Base-by-base conservation (phyloP, 2,113 vertebrate species). In the Ammodytes dubius region DNA sequence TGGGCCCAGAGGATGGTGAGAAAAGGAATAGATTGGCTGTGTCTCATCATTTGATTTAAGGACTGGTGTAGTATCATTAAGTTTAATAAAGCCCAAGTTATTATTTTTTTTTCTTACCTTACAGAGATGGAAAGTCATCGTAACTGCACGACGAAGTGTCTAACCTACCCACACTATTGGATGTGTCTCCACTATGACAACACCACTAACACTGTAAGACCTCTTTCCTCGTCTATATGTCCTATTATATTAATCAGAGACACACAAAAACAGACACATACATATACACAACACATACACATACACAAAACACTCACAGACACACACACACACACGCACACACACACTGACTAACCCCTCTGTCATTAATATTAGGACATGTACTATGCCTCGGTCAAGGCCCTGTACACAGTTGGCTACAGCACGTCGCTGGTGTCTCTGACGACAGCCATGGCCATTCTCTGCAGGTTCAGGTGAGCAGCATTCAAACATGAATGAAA, bases 331-430 rank as follows among this genome's bases (percentile, higher is more conserved):
- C 27, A 27, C 27, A 27, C 27, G 2, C 27, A 27, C 27, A 27
- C 27, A 27, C 27, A 27, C 27, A 27, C 27, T 2, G 13, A 35
- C 39, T 70, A 65, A 75, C 68, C 4, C 27, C 0, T 74, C 39
- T 75, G 50, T 88, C 42, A 84, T 37, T 39, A 57, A 35, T 70
- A 39, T 11, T 63, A 99, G 98, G 96, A 97, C 82, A 95, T 93
- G 76, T 98, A 96, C 94, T 99, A 96, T 3, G 92, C 97, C 0
- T 99, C 98, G 0, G 97, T 99, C 87, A 99, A 99, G 92, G 98
- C 98, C 40, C 93, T 99, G 74, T 99, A 99, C 93, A 99, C 98
- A 0, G 98, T 99, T 0, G 98, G 98, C 70, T 99, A 99, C 92
- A 99, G 98, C 95, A 99, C 98, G 0, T 99, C 98, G 0, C 95